phyloP scores from a whole-genome alignment of 2,888 invertebrate genomes.

The Myopa testacea region DNA sequence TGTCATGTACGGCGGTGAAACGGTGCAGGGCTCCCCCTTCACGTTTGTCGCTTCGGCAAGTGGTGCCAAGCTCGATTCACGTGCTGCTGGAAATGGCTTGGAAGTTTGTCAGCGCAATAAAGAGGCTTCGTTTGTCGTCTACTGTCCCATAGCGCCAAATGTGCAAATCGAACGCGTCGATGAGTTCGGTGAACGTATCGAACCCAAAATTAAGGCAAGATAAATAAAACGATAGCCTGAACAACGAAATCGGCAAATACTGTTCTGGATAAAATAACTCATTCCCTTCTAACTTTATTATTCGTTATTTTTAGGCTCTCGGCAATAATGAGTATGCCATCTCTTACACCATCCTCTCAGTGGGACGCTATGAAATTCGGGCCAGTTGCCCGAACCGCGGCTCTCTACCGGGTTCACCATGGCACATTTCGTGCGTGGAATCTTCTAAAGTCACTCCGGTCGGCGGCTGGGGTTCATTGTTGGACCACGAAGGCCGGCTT shows the following conservation, averaged over 20 bases:
- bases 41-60: slow-evolving; percentile 74
- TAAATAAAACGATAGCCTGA: not conserved
- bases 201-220: slow-evolving; percentile 66
- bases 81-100: slow-evolving; percentile 77
- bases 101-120: slow-evolving; percentile 79
- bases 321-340: slow-evolving; percentile 87
- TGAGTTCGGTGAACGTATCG: slow-evolving; percentile 67
- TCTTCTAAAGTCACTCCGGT: slow-evolving; percentile 70
- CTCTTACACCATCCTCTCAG: slow-evolving; percentile 89
- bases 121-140: slow-evolving; percentile 78
- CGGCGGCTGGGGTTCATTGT: slow-evolving; percentile 88
- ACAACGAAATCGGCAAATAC: too few relatives aligned
- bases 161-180: slow-evolving; percentile 72
- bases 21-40: slow-evolving; percentile 71
- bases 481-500: slow-evolving; percentile 80
- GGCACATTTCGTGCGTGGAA: slow-evolving; percentile 74
- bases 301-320: slow-evolving; percentile 61
- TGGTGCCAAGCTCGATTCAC: slow-evolving; percentile 69
- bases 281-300: not conserved
- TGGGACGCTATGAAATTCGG: slow-evolving; percentile 91
- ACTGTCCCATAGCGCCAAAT: slow-evolving; percentile 71
- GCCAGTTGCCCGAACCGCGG: slow-evolving; percentile 76
- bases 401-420: slow-evolving; percentile 82
- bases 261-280: not conserved
- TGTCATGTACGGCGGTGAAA: slow-evolving; percentile 77